Conservation (phyloP, 1,140 invertebrate genomes). For the Cotesia typhae region DNA sequence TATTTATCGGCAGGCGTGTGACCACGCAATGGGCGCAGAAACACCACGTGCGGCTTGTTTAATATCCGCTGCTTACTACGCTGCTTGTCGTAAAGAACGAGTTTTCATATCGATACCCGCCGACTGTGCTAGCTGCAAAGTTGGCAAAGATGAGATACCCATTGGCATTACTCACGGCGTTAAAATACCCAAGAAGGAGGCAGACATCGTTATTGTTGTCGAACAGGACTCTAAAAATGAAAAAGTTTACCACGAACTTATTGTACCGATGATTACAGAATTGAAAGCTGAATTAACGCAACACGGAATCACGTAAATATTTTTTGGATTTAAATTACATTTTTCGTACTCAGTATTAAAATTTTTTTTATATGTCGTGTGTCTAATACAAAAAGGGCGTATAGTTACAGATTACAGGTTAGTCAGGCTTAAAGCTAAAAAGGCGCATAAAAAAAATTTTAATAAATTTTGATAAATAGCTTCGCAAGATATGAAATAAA, state of each 20-base stretch:
- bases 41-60: constrained; percentile 67
- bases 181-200: constrained; percentile 74
- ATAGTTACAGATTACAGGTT: too few species aligned
- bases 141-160: constrained; percentile 64
- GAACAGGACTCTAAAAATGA: constrained; percentile 68
- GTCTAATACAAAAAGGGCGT: too few species aligned
- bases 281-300: constrained; percentile 64
- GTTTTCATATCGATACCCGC: constrained; percentile 68
- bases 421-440: too few species aligned
- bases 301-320: constrained; percentile 69
- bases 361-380: too few species aligned
- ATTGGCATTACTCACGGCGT: constrained; percentile 72
- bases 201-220: constrained; percentile 78
- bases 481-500: too few species aligned
- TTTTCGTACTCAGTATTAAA: too few species aligned
- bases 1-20: constrained; percentile 71
- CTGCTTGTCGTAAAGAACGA: constrained; percentile 65
- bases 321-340: background rate
- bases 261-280: constrained; percentile 59
- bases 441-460: too few species aligned
- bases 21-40: constrained; percentile 67
- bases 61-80: constrained; percentile 70
- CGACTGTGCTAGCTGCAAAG: constrained; percentile 70
- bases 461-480: too few species aligned
- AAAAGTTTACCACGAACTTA: constrained; percentile 63